These are phyloP conservation scores for Zaprionus lachaisei DNA, from an alignment of 1,140 invertebrate species.

Conservation along the genomic window DNA sequence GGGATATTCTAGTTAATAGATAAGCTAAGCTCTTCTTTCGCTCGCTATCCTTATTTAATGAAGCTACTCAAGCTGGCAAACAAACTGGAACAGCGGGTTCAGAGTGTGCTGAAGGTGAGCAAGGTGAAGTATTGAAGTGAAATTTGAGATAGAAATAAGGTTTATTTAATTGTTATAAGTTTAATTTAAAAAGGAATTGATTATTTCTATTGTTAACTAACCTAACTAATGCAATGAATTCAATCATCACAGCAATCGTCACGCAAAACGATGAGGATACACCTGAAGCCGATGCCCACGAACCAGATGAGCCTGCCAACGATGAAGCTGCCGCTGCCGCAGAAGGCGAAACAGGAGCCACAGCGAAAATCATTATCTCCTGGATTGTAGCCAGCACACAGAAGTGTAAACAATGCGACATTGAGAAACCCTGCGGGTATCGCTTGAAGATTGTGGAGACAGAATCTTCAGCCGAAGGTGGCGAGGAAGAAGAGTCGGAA, in stretches of 20 bases:
- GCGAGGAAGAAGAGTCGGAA: conserved; percentile 13
- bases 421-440: conserved; percentile 71
- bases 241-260: background rate
- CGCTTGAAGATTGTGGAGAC: conserved; percentile 61
- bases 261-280: conserved; percentile 52
- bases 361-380: conserved; percentile 69
- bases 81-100: conserved; percentile 59
- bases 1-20: background rate
- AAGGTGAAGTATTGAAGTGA: background rate
- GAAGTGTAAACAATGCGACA: conserved; percentile 71
- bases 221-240: background rate
- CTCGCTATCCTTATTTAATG: conserved; percentile 3
- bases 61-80: conserved; percentile 64
- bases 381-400: conserved; percentile 70
- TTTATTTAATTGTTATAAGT: too few relatives aligned
- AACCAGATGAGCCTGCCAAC: conserved; percentile 62
- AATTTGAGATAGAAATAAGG: too few relatives aligned
- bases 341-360: conserved; percentile 46
- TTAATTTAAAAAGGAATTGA: too few relatives aligned
- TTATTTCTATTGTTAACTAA: too few relatives aligned
- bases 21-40: conserved; percentile 18
- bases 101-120: conserved; percentile 69
- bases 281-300: conserved; percentile 52
- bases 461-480: conserved; percentile 1
- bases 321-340: conserved; percentile 53